A percentile compares a stretch with the other conserved stretches of the same genome.
Conservation (phyloP, 2,797 vertebrate genomes). For the Dipus sagitta region DNA sequence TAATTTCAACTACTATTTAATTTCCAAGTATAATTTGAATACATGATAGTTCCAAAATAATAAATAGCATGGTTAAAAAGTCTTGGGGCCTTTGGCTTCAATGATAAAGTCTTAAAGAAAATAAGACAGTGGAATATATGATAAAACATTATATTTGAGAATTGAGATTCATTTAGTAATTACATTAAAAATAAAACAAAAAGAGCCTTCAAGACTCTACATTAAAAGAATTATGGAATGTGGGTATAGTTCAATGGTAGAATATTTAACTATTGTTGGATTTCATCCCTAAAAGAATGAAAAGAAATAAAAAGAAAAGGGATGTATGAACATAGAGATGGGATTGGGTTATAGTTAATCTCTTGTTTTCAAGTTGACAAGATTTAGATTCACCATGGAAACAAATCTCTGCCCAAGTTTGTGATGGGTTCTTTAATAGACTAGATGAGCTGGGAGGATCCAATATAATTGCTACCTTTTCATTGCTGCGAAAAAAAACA, state of each 20-base stretch:
- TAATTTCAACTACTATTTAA: neutral
- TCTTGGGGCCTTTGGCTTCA: neutral
- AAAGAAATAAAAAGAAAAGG: too few relatives aligned
- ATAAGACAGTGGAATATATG: neutral
- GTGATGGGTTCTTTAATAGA: too few relatives aligned
- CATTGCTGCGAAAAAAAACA: too few relatives aligned
- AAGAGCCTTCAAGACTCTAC: neutral
- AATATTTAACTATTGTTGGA: fast-evolving
- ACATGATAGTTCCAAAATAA: neutral
- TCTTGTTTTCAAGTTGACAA: too few relatives aligned
- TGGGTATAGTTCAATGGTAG: neutral
- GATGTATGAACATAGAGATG: neutral
- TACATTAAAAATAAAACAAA: neutral
- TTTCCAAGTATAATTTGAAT: neutral
- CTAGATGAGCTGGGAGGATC: too few relatives aligned
- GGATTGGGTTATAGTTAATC: too few relatives aligned
- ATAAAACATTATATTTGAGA: neutral
- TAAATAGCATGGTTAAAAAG: neutral
- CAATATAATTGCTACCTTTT: too few relatives aligned
- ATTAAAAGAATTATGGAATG: neutral
- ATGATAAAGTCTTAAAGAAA: neutral
- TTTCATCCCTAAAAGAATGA: neutral
- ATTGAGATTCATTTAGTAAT: neutral
- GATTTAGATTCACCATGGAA: too few relatives aligned
- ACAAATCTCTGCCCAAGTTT: too few relatives aligned